Conservation (phyloP, 2,797 vertebrate genomes). For the Megalops cyprinoides region DNA sequence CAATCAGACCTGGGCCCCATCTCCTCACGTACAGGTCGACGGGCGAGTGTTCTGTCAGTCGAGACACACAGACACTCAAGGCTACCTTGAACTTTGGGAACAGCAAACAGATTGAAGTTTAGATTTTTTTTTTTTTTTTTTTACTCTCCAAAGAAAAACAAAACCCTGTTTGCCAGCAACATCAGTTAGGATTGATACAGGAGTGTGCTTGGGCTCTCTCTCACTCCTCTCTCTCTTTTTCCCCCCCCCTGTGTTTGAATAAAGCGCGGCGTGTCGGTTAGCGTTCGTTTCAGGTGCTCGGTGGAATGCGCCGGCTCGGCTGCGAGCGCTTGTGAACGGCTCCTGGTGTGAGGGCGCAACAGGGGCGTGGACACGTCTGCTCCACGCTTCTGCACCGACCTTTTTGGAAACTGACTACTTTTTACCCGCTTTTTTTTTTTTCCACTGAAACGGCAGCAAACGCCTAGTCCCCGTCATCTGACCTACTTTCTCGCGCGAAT, state of each 20-base stretch:
- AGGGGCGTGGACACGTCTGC: background rate
- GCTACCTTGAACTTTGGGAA: background rate
- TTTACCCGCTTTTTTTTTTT: slow-evolving; percentile 51
- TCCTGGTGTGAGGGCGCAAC: slow-evolving; percentile 1
- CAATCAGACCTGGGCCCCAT: no score
- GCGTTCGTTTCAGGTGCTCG: background rate
- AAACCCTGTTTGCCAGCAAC: background rate
- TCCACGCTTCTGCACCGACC: slow-evolving; percentile 28
- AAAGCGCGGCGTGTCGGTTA: background rate
- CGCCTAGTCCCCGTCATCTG: slow-evolving; percentile 64
- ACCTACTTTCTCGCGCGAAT: slow-evolving; percentile 74
- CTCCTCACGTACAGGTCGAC: no score
- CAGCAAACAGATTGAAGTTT: background rate
- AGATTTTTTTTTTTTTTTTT: background rate
- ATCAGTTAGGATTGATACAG: background rate
- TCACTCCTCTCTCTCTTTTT: no score
- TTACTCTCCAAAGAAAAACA: background rate
- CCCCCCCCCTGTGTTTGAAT: background rate
- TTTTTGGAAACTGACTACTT: slow-evolving; percentile 61
- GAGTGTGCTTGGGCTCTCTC: background rate
- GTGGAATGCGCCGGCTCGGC: background rate
- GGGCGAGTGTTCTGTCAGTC: background rate
- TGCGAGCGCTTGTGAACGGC: background rate
- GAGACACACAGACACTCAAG: background rate
- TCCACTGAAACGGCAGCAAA: slow-evolving; percentile 60